Evolutionary conservation across 2,797 vertebrate genomes (phyloP).

Genomic region (Enoplosus armatus): DNA sequence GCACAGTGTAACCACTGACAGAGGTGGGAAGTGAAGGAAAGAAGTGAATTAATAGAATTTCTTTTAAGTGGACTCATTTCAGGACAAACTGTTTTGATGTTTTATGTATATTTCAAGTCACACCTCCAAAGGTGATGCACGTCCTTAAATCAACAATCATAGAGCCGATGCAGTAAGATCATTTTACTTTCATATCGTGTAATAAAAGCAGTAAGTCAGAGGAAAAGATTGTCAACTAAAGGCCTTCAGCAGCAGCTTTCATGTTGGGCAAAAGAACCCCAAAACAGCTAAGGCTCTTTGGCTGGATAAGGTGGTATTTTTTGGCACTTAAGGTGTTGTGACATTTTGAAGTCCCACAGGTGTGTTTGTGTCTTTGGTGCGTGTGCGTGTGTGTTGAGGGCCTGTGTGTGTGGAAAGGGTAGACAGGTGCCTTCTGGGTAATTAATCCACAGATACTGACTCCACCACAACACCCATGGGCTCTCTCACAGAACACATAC

Average conservation of each 20-base stretch:
- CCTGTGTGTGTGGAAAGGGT: conserved; percentile 66
- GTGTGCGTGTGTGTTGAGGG: conserved; percentile 22
- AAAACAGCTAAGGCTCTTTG: conserved; percentile 16
- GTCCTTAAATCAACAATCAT: background rate
- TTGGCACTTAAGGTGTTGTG: conserved; percentile 60
- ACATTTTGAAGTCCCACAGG: conserved; percentile 70
- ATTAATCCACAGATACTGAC: conserved; percentile 72
- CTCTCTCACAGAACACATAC: conserved; percentile 37
- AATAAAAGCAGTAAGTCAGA: background rate
- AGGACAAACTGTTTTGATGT: background rate
- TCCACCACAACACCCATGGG: conserved; percentile 56
- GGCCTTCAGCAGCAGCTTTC: background rate
- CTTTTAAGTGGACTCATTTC: background rate
- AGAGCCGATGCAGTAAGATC: background rate
- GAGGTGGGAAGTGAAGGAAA: background rate
- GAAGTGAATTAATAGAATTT: background rate
- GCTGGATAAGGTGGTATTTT: conserved; percentile 28
- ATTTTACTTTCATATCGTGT: background rate
- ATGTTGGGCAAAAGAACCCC: conserved; percentile 8
- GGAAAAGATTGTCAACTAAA: background rate
- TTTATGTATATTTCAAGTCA: background rate
- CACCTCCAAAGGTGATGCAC: background rate
- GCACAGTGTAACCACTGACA: background rate
- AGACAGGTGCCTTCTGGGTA: conserved; percentile 79
- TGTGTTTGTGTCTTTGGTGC: conserved; percentile 50